A percentile compares a stretch with the other conserved stretches of the same genome.
phyloP scores from a whole-genome alignment of 2,888 invertebrate genomes.

The Ceramica pisi region DNA sequence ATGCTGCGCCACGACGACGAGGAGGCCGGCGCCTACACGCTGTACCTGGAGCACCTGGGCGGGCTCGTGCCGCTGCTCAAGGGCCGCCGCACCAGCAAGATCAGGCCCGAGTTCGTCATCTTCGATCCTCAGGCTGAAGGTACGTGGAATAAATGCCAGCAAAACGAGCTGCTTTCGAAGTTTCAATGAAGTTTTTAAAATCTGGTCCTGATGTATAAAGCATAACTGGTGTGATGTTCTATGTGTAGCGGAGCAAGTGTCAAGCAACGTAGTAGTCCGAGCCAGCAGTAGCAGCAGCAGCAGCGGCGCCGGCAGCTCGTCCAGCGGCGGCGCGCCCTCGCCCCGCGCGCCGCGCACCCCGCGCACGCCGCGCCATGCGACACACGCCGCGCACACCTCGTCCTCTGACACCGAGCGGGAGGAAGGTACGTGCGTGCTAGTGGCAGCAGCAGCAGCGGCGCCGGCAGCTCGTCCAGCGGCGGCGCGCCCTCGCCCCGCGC shows the following conservation, averaged over 20 bases:
- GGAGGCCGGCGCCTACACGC: slow-evolving; percentile 95
- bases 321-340: slow-evolving; percentile 74
- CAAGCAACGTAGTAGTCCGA: slow-evolving; percentile 62
- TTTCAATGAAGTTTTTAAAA: too few species aligned
- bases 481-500: neutral
- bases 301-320: slow-evolving; percentile 76
- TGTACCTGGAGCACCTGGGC: slow-evolving; percentile 98
- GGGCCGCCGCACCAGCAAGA: slow-evolving; percentile 98
- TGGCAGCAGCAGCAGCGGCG: slow-evolving; percentile 8
- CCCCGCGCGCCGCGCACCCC: slow-evolving; percentile 69
- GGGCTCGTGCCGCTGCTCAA: slow-evolving; percentile 98
- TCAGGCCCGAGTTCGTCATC: slow-evolving; percentile 99
- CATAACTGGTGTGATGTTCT: neutral
- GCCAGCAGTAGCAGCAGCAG: slow-evolving; percentile 80
- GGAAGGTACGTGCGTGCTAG: slow-evolving; percentile 77
- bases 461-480: neutral
- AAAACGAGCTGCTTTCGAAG: too few species aligned
- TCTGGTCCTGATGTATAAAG: neutral
- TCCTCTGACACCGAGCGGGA: slow-evolving; percentile 92
- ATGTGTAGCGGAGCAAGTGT: slow-evolving; percentile 56
- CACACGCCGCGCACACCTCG: slow-evolving; percentile 80
- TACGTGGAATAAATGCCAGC: slow-evolving; percentile 64
- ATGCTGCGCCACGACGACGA: slow-evolving; percentile 98
- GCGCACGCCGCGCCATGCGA: slow-evolving; percentile 65
- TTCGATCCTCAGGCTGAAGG: slow-evolving; percentile 97